These are phyloP conservation scores for Coremacera marginata DNA, from an alignment of 2,888 invertebrate genomes.

Conservation along the genomic window DNA sequence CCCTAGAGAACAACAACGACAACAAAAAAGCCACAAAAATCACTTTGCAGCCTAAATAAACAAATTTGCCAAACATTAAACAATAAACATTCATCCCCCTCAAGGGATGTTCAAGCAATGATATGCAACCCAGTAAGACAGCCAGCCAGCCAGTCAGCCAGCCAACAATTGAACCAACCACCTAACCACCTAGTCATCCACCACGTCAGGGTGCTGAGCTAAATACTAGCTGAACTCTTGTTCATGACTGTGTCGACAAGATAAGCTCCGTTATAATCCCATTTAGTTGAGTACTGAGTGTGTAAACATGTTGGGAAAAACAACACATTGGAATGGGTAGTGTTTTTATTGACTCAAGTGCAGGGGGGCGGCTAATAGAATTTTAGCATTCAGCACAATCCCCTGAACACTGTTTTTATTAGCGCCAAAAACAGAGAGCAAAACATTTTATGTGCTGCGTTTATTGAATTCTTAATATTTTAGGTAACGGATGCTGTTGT, in stretches of 20 bases:
- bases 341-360: slow-evolving; percentile 11
- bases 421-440: neutral
- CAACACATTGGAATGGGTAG: neutral
- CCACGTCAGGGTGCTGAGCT: neutral
- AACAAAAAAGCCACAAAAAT: slow-evolving; percentile 22
- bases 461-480: neutral
- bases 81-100: slow-evolving; percentile 11
- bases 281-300: slow-evolving; percentile 46
- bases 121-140: neutral
- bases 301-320: slow-evolving; percentile 23
- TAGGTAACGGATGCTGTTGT: no score
- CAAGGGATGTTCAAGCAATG: neutral
- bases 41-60: slow-evolving; percentile 36
- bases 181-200: neutral
- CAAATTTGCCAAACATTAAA: slow-evolving; percentile 29
- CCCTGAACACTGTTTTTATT: neutral
- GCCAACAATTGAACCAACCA: neutral
- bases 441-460: neutral
- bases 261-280: slow-evolving; percentile 57
- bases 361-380: neutral
- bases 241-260: slow-evolving; percentile 57
- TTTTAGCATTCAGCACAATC: neutral
- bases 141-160: neutral
- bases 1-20: slow-evolving; percentile 4
- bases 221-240: slow-evolving; percentile 4